A percentile compares a stretch with the other conserved stretches of the same genome.
Evolutionary conservation across 2,888 invertebrate species (phyloP).

Genomic region (Osedax frankpressi): DNA sequence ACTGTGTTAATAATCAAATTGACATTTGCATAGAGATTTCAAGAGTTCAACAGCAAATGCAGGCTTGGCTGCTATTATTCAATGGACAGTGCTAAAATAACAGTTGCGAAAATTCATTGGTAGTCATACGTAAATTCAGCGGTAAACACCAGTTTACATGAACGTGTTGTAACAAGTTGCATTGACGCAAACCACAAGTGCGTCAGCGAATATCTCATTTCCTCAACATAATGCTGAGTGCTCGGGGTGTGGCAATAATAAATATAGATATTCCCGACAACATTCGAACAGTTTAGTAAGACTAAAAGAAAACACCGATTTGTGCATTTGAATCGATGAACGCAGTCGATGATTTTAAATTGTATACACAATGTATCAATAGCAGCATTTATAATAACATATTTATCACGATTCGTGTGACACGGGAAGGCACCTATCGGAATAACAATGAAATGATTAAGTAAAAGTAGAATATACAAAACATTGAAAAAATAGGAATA

Average conservation of each 20-base stretch:
- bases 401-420: not conserved
- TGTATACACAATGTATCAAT: not conserved
- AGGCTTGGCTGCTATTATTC: not conserved
- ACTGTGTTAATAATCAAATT: not conserved
- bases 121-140: not conserved
- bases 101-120: conserved; percentile 2
- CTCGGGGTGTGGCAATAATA: not conserved
- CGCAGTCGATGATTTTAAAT: not conserved
- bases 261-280: conserved; percentile 8
- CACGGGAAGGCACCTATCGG: not conserved
- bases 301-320: not conserved
- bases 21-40: not conserved
- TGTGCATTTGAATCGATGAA: not conserved
- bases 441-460: not conserved
- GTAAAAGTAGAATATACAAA: not conserved
- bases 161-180: conserved; percentile 5
- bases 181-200: not conserved
- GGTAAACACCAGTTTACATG: not conserved
- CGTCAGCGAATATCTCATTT: not conserved
- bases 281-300: not conserved
- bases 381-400: not conserved
- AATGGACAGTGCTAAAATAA: conserved; percentile 4
- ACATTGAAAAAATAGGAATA: too few relatives aligned
- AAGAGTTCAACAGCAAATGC: not conserved
- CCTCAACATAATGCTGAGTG: not conserved